phyloP scores from a whole-genome alignment of 2,888 invertebrate species.

The Drosophila birchii region DNA sequence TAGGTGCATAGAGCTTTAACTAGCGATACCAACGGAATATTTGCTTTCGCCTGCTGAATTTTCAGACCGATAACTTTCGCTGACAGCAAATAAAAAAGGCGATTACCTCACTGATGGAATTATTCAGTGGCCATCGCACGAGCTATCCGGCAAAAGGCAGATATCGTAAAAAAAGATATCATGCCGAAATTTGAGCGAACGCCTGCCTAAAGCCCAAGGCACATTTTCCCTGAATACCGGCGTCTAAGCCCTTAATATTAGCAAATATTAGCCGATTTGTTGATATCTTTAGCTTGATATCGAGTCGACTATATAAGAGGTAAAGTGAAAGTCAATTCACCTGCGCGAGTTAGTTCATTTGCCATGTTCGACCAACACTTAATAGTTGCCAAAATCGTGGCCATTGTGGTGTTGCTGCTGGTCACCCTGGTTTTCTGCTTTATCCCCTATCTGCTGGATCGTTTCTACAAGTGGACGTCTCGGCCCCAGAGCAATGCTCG shows the following conservation, averaged over 20 bases:
- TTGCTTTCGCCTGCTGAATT: conserved; percentile 17
- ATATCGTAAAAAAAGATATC: conserved; percentile 27
- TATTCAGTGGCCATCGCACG: background rate
- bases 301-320: conserved; percentile 32
- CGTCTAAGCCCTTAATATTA: conserved; percentile 23
- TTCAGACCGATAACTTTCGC: conserved; percentile 24
- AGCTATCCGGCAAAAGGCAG: conserved; percentile 10
- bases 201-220: background rate
- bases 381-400: conserved; percentile 89
- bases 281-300: conserved; percentile 32
- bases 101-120: background rate
- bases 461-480: conserved; percentile 87
- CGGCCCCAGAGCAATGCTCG: conserved; percentile 73
- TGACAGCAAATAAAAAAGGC: conserved; percentile 15
- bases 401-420: conserved; percentile 91
- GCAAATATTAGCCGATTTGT: conserved; percentile 13
- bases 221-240: background rate
- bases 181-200: conserved; percentile 5
- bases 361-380: conserved; percentile 47
- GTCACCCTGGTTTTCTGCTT: conserved; percentile 91
- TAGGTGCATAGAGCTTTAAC: conserved; percentile 21
- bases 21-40: conserved; percentile 13
- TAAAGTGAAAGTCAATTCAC: background rate
- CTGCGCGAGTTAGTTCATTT: conserved; percentile 3
- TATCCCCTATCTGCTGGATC: conserved; percentile 89